phyloP scores from a whole-genome alignment of 2,888 invertebrate genomes.

The Pseudococcus viburni region DNA sequence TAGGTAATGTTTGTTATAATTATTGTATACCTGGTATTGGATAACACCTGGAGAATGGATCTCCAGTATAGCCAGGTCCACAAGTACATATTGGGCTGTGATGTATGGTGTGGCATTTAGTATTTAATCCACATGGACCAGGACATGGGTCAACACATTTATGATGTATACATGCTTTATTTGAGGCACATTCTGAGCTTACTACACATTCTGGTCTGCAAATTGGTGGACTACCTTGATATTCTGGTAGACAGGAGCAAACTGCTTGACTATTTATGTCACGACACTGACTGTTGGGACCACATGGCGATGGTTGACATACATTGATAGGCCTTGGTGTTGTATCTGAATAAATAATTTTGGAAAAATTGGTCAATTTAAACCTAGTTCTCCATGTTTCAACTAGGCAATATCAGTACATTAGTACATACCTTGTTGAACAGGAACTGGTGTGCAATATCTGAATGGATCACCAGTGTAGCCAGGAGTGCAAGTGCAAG shows the following conservation, averaged over 20 bases:
- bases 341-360: constrained; percentile 64
- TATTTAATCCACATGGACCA: constrained; percentile 80
- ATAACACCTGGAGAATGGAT: constrained; percentile 78
- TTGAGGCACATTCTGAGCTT: constrained; percentile 81
- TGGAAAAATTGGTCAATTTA: too few relatives aligned
- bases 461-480: constrained; percentile 74
- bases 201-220: constrained; percentile 83
- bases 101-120: constrained; percentile 83
- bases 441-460: constrained; percentile 74
- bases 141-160: constrained; percentile 83
- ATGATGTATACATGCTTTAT: constrained; percentile 80
- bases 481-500: constrained; percentile 71
- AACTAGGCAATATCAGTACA: constrained; percentile 60
- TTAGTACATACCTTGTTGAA: constrained; percentile 72
- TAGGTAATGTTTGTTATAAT: not conserved
- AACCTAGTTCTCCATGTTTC: too few relatives aligned
- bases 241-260: constrained; percentile 79
- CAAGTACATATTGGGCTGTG: constrained; percentile 84
- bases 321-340: constrained; percentile 71
- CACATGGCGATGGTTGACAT: constrained; percentile 79
- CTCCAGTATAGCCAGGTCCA: constrained; percentile 77
- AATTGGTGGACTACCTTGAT: constrained; percentile 78
- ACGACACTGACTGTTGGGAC: constrained; percentile 78
- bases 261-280: constrained; percentile 78
- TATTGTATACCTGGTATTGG: constrained; percentile 73